phyloP scores from a whole-genome alignment of 2,888 invertebrate genomes.

The Atethmia centrago region DNA sequence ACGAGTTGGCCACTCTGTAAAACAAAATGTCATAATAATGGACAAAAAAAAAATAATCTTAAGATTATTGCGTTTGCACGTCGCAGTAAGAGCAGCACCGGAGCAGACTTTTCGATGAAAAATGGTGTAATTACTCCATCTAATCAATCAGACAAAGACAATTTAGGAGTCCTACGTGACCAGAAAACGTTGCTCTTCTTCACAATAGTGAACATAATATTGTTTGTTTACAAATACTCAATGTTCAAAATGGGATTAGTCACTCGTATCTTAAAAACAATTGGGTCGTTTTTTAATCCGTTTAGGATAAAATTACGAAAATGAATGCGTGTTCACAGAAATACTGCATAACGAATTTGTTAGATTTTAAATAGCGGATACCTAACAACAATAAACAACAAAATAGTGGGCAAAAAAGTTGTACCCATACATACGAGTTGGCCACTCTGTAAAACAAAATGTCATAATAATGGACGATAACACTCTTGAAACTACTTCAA shows the following conservation, averaged over 20 bases:
- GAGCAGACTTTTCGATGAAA: not conserved
- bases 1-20: not conserved
- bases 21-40: constrained; percentile 1
- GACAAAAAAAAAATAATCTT: not conserved
- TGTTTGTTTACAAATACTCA: too few species aligned
- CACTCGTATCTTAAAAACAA: not conserved
- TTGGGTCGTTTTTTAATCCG: not conserved
- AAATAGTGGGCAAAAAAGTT: not conserved
- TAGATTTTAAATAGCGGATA: not conserved
- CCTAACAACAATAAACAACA: not conserved
- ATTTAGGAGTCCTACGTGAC: not conserved
- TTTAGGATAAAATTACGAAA: not conserved
- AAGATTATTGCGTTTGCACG: not conserved
- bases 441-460: not conserved
- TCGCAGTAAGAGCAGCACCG: not conserved
- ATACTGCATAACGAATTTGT: not conserved
- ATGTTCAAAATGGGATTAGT: not conserved
- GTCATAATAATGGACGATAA: not conserved
- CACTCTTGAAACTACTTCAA: not conserved
- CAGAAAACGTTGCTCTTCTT: not conserved
- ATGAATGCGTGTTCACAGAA: not conserved
- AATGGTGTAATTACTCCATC: not conserved
- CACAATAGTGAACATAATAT: too few species aligned
- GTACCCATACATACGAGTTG: not conserved
- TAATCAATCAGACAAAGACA: not conserved